Evolutionary conservation across 2,888 invertebrate genomes (phyloP).

Genomic region (Dysmachus trigonus): DNA sequence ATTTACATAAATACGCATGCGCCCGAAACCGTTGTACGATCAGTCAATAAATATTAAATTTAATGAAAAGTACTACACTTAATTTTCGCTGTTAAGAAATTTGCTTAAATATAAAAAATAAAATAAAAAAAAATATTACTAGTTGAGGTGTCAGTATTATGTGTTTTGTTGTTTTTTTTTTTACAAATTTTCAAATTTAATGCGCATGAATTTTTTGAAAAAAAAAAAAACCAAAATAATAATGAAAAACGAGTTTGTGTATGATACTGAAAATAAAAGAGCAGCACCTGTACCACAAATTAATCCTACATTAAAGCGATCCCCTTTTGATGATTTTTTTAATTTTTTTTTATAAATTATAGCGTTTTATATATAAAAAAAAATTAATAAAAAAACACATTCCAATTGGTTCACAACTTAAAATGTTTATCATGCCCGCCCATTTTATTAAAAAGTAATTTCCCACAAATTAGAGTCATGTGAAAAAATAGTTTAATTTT

Average conservation of each 20-base stretch:
- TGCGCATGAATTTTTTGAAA: slow-evolving; percentile 11
- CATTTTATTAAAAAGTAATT: background rate
- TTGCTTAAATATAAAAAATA: background rate
- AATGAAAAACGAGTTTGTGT: background rate
- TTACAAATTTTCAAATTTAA: background rate
- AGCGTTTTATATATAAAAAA: background rate
- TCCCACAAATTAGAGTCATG: background rate
- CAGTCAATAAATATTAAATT: slow-evolving; percentile 52
- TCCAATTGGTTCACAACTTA: slow-evolving; percentile 18
- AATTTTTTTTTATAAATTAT: background rate
- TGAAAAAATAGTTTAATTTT: background rate
- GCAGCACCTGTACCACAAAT: background rate
- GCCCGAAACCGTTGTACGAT: slow-evolving; percentile 61
- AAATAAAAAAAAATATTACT: too few relatives aligned
- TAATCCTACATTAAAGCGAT: background rate
- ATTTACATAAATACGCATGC: slow-evolving; percentile 52
- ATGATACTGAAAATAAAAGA: background rate
- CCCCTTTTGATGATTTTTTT: background rate
- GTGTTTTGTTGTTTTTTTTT: background rate
- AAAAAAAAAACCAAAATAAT: background rate
- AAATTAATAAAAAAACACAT: background rate
- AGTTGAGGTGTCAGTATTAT: background rate
- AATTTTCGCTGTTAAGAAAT: background rate
- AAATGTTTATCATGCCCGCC: background rate
- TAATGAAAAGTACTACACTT: slow-evolving; percentile 6